phyloP scores from a whole-genome alignment of 2,888 invertebrate species.

The Encarsia formosa region DNA sequence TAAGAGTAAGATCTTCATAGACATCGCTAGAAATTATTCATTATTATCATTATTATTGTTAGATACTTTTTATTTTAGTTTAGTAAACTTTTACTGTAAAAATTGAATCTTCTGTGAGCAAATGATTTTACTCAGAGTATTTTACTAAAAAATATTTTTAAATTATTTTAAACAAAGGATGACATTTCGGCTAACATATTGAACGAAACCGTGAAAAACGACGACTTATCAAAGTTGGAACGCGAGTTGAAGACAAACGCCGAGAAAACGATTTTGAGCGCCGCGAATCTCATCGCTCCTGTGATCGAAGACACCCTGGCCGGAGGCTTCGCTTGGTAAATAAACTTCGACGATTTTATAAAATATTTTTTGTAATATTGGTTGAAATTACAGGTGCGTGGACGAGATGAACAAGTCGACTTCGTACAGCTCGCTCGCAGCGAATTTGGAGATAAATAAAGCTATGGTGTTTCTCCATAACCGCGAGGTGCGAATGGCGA shows the following conservation, averaged over 20 bases:
- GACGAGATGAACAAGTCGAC: slow-evolving; percentile 90
- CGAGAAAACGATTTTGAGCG: slow-evolving; percentile 77
- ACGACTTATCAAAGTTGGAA: slow-evolving; percentile 71
- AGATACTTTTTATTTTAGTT: no score
- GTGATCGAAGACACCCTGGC: slow-evolving; percentile 70
- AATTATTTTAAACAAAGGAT: slow-evolving; percentile 48
- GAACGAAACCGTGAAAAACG: slow-evolving; percentile 73
- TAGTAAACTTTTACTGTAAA: no score
- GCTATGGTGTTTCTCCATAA: slow-evolving; percentile 80
- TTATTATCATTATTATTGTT: no score
- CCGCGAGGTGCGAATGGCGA: slow-evolving; percentile 73
- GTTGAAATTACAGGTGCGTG: slow-evolving; percentile 90
- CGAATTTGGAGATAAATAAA: slow-evolving; percentile 87
- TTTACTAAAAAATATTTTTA: slow-evolving; percentile 1
- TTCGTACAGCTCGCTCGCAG: slow-evolving; percentile 75
- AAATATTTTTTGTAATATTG: no score
- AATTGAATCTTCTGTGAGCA: no score
- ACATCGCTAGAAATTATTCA: no score
- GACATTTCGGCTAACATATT: slow-evolving; percentile 57
- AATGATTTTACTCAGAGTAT: no score
- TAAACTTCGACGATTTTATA: background rate
- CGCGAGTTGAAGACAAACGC: slow-evolving; percentile 68
- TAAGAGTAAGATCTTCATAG: no score
- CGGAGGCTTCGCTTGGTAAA: slow-evolving; percentile 55
- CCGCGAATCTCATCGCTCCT: slow-evolving; percentile 85